Base-by-base conservation (phyloP, 2,797 vertebrate genomes). In the Acanthurus tractus region DNA sequence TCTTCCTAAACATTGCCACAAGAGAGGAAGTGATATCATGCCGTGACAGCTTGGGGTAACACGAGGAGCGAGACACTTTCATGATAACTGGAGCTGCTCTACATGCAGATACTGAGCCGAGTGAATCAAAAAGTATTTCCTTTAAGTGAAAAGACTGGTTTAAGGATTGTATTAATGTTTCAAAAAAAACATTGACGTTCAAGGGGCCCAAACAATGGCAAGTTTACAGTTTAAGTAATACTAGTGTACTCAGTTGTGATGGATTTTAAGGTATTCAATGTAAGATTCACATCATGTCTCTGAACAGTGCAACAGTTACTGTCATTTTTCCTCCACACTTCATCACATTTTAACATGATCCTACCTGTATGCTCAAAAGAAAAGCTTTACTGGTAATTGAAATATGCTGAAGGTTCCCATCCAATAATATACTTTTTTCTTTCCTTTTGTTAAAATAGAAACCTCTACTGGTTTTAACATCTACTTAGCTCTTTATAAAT, bases 11-110 rank as follows among this genome's bases (percentile, higher is more conserved):
- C 74, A 77, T 29, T 12, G 53, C 78, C 65, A 85, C 49, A 78
- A 82, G 70, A 83, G 71, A 81, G 59, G 70, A 85, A 63, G 81
- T 85, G 80, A 80, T 64, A 53, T 86, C 91, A 94, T 93, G 91
- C 91, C 83, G 64, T 61, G 76, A 74, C 62, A 63, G 78, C 63
- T 66, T 6, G 77, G 55, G 34, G 49, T 59, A 75, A 76, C 34
- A 73, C 56, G 54, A 65, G 70, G 54, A 65, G 58, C 25, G 69
- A 58, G 66, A 57, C 68, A 67, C 77, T 59, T 54, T 78, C 70
- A 81, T 78, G 68, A 85, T 22, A 67, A 81, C 83, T 82, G 81
- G 46, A 81, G 88, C 92, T 89, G 90, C 62, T 90, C 88, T 85
- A 86, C 83, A 86, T 75, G 79, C 70, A 90, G 89, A 86, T 70